Base-by-base conservation (phyloP, 2,113 vertebrate species). In the Phylloscopus whistleri region DNA sequence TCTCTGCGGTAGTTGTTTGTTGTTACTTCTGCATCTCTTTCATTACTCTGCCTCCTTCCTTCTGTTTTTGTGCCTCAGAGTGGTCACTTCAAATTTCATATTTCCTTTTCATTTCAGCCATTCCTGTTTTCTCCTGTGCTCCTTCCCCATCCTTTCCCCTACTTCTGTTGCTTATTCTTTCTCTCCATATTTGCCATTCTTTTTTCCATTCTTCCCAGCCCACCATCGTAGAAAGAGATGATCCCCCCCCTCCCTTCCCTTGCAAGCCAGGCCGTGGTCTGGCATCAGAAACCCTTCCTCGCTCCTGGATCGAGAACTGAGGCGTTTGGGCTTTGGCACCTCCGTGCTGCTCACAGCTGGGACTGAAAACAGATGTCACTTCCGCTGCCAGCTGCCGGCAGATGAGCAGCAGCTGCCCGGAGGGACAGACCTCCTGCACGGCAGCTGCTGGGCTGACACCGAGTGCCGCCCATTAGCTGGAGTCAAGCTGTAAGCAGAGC, bases 221-320 rank as follows among this genome's bases (percentile, higher is more conserved):
- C 95, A 97, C 96, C 95, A 90, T 96, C 31, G 60, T 94, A 0
- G 94, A 94, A 80, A 51, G 89, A 94, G 88, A 84, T 6, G 1
- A 63, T 94, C n/a, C 46, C 63, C 62, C 56, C 51, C 11, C 87
- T 48, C 83, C 82, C n/a, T 91, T 72, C 75, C 66, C 56, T 81
- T 66, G 75, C 94, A 86, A 95, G 72, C 93, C 87, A 76, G 87
- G 93, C 95, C 88, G 88, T 96, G 95, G 94, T 96, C 96, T 97
- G 95, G 96, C 96, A 96, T 76, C 77, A 92, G 73, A 96, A 95
- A 67, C 55, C 79, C 95, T 97, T 95, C 94, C 93, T 97, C 2
- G 14, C 89, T 96, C 68, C 96, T 97, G 96, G 96, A 96, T 84
- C 22, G 33, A 96, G 96, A 97, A 97, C 96, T 97, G 89, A 97